phyloP scores from a whole-genome alignment of 2,113 vertebrate species.

The Vulpes lagopus region DNA sequence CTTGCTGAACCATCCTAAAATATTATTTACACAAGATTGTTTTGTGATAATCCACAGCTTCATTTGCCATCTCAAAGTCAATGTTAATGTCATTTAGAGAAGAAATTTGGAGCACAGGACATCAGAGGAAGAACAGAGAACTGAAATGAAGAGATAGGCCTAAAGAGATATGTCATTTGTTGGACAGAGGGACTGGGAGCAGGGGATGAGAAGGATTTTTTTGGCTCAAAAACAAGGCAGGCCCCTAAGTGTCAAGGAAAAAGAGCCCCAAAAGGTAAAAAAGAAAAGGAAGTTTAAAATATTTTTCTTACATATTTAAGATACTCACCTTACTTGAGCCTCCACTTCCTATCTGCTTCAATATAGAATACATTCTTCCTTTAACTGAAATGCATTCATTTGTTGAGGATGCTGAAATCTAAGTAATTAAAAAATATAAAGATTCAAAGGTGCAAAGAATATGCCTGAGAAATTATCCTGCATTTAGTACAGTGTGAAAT shows the following conservation, averaged over 20 bases:
- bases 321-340: constrained; percentile 96
- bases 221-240: neutral
- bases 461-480: constrained; percentile 30
- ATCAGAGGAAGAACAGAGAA: neutral
- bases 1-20: neutral
- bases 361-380: constrained; percentile 93
- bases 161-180: neutral
- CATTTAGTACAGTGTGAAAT: constrained; percentile 45
- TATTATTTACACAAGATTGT: neutral
- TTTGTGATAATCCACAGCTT: neutral
- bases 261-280: neutral
- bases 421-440: constrained; percentile 56
- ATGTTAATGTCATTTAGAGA: neutral
- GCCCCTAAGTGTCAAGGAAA: neutral
- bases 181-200: neutral
- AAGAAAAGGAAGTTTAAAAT: neutral
- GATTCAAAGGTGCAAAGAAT: constrained; percentile 32
- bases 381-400: constrained; percentile 95
- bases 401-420: constrained; percentile 89
- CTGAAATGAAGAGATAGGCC: neutral
- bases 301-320: constrained; percentile 52
- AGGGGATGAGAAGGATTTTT: neutral
- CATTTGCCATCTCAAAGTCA: neutral
- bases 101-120: neutral
- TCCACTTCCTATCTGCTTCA: constrained; percentile 97